These are phyloP conservation scores for Caenorhabditis angaria DNA, from an alignment of 2,888 invertebrate genomes.

Conservation along the genomic window DNA sequence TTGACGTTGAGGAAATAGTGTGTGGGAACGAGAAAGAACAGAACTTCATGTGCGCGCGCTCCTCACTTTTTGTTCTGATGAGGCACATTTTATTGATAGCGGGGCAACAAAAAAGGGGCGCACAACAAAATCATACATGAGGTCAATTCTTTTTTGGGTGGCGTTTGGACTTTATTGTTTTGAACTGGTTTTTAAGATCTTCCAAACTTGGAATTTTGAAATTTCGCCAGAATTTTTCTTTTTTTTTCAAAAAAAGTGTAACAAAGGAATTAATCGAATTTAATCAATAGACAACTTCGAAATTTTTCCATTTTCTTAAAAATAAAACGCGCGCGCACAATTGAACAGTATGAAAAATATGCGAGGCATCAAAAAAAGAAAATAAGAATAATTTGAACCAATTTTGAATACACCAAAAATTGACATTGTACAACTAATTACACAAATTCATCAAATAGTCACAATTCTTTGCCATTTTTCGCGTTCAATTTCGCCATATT, in stretches of 20 bases:
- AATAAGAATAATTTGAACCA: background rate
- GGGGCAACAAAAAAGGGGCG: background rate
- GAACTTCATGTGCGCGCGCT: background rate
- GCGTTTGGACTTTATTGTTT: background rate
- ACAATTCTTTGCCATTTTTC: conserved; percentile 35
- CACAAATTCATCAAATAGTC: conserved; percentile 10
- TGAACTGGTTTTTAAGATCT: background rate
- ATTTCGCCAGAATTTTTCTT: too few species aligned
- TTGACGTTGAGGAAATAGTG: background rate
- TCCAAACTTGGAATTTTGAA: too few species aligned
- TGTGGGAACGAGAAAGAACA: background rate
- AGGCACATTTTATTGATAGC: conserved; percentile 4
- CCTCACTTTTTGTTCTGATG: too few species aligned
- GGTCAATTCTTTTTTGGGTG: background rate
- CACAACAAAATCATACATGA: too few species aligned
- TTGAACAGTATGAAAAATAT: background rate
- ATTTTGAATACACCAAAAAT: background rate
- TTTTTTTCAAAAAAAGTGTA: too few species aligned
- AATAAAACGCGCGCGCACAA: conserved; percentile 1
- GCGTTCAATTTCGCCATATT: conserved; percentile 52
- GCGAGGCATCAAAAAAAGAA: background rate
- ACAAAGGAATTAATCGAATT: too few species aligned
- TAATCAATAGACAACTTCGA: too few species aligned
- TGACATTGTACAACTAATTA: background rate
- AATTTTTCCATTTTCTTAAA: too few species aligned